Conservation (phyloP, 2,113 vertebrate genomes). For the Sander vitreus region DNA sequence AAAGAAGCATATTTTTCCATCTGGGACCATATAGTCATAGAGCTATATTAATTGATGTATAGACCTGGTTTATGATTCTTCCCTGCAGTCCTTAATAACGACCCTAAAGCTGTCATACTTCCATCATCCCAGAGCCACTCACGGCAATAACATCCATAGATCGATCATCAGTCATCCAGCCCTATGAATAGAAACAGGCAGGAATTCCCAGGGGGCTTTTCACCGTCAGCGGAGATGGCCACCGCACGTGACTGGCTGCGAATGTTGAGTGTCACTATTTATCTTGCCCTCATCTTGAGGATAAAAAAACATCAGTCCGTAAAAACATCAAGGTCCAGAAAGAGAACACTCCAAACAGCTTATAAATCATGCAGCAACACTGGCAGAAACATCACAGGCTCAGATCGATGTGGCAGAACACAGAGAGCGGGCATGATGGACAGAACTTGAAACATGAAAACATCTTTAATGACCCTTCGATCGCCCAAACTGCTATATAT, state of each 20-base stretch:
- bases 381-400: constrained; percentile 2
- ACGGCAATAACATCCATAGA: constrained; percentile 50
- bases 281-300: constrained; percentile 31
- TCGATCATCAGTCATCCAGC: constrained; percentile 59
- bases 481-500: neutral
- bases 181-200: constrained; percentile 43
- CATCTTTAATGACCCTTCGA: neutral
- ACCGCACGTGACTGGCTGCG: constrained; percentile 17
- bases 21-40: constrained; percentile 10
- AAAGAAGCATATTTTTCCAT: constrained; percentile 25
- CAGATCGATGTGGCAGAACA: constrained; percentile 1
- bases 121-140: constrained; percentile 44
- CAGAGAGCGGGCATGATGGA: neutral
- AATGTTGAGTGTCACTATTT: constrained; percentile 51
- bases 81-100: constrained; percentile 45
- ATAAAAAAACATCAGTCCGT: constrained; percentile 40
- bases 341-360: constrained; percentile 24
- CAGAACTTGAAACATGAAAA: neutral
- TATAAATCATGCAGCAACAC: constrained; percentile 46
- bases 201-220: constrained; percentile 61
- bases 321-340: constrained; percentile 45
- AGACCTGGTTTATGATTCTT: constrained; percentile 48
- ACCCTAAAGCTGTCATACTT: constrained; percentile 41
- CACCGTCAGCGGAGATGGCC: constrained; percentile 23
- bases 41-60: constrained; percentile 44